phyloP scores from a whole-genome alignment of 2,113 vertebrate species.

The Corynorhinus townsendii region DNA sequence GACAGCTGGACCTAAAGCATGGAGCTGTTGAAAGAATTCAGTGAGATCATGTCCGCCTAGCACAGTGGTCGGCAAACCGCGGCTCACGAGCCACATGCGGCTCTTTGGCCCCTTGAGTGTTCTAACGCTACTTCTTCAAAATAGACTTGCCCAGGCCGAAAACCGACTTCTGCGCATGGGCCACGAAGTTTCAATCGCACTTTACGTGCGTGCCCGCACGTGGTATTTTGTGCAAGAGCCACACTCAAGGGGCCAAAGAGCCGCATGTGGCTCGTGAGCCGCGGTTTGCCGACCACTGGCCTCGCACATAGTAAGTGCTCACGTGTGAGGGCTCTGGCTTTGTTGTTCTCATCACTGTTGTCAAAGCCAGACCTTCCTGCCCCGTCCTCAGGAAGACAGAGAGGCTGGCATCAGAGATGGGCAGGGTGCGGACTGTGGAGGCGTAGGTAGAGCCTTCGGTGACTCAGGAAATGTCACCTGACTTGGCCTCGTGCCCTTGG shows the following conservation, averaged over 20 bases:
- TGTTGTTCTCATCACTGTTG: neutral
- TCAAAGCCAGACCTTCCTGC: neutral
- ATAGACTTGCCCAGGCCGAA: too few relatives aligned
- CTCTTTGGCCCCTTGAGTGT: too few relatives aligned
- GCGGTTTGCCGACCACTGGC: neutral
- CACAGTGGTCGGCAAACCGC: too few relatives aligned
- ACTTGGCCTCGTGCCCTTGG: neutral
- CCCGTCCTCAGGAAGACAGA: rapidly evolving
- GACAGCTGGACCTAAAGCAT: neutral
- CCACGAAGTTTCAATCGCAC: too few relatives aligned
- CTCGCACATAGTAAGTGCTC: neutral
- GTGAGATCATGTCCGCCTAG: neutral
- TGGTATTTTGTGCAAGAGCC: too few relatives aligned
- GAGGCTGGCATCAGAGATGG: neutral
- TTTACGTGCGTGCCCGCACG: too few relatives aligned
- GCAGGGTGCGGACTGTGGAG: neutral
- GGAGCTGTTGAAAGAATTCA: neutral
- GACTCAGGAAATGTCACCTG: neutral
- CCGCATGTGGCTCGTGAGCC: too few relatives aligned
- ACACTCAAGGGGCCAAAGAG: too few relatives aligned
- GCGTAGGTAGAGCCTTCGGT: neutral
- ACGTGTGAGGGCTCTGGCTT: rapidly evolving
- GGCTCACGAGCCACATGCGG: too few relatives aligned
- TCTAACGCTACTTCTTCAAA: too few relatives aligned
- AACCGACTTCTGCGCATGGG: too few relatives aligned